phyloP scores from a whole-genome alignment of 2,797 vertebrate genomes.

The Sarcoramphus papa region DNA sequence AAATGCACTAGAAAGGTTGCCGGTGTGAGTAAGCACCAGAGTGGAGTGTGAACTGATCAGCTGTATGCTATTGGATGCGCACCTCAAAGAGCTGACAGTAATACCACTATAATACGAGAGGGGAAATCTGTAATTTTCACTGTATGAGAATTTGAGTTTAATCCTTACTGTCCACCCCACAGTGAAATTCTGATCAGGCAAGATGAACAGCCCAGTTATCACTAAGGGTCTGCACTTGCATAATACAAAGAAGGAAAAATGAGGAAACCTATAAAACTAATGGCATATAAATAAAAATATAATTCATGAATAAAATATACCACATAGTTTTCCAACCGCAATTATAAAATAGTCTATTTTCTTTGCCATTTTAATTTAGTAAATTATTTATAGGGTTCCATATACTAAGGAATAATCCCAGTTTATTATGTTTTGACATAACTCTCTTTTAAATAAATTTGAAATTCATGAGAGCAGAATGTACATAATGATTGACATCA shows the following conservation, averaged over 20 bases:
- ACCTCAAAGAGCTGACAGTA: background rate
- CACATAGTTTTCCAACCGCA: background rate
- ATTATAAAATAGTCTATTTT: constrained; percentile 5
- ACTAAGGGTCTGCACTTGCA: background rate
- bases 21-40: background rate
- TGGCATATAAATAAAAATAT: background rate
- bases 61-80: background rate
- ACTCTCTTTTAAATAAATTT: constrained; percentile 38
- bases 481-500: constrained; percentile 22
- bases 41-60: background rate
- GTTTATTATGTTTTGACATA: background rate
- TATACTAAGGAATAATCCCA: background rate
- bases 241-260: background rate
- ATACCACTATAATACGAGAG: background rate
- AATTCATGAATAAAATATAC: constrained; percentile 11
- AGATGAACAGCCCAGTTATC: background rate
- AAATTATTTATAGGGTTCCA: background rate
- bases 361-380: constrained; percentile 30
- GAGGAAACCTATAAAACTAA: background rate
- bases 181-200: background rate
- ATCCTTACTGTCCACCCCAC: background rate
- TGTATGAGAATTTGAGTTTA: background rate
- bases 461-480: constrained; percentile 34
- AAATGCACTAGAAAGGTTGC: background rate
- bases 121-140: background rate